Conservation (phyloP, 2,888 invertebrate species). For the Drosophila imparisetae region DNA sequence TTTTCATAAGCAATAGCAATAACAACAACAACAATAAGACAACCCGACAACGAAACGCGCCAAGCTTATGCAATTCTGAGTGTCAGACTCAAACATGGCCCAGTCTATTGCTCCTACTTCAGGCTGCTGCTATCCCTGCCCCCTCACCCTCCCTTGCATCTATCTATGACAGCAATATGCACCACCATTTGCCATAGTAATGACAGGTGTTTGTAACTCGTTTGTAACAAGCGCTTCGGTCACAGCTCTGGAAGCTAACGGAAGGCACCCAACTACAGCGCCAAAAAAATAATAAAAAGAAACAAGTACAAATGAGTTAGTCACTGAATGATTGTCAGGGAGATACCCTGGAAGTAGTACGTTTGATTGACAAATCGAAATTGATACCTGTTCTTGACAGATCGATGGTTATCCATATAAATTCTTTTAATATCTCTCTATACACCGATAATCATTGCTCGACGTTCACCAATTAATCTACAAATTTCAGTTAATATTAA, state of each 20-base stretch:
- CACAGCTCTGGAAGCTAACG: slow-evolving; percentile 62
- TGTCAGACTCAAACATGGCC: slow-evolving; percentile 37
- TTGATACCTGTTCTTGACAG: background rate
- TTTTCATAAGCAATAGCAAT: slow-evolving; percentile 73
- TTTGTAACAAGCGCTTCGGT: slow-evolving; percentile 54
- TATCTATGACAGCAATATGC: slow-evolving; percentile 32
- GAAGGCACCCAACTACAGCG: slow-evolving; percentile 51
- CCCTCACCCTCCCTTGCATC: background rate
- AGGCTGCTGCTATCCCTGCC: background rate
- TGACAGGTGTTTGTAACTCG: slow-evolving; percentile 81
- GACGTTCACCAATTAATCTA: background rate
- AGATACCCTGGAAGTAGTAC: slow-evolving; percentile 15
- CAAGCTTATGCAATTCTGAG: slow-evolving; percentile 77
- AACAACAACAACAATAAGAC: slow-evolving; percentile 33
- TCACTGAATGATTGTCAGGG: background rate
- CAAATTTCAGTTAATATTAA: background rate
- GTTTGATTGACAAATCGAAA: background rate
- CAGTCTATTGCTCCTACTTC: slow-evolving; percentile 15
- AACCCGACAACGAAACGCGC: slow-evolving; percentile 46
- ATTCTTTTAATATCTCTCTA: background rate
- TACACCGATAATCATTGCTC: background rate
- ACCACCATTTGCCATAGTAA: slow-evolving; percentile 73
- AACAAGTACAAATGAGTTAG: slow-evolving; percentile 7
- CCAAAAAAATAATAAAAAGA: slow-evolving; percentile 41
- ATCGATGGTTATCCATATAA: background rate